A percentile compares a stretch with the other conserved stretches of the same genome.
Evolutionary conservation across 2,113 vertebrate genomes (phyloP).

Genomic region (Turnix velox): DNA sequence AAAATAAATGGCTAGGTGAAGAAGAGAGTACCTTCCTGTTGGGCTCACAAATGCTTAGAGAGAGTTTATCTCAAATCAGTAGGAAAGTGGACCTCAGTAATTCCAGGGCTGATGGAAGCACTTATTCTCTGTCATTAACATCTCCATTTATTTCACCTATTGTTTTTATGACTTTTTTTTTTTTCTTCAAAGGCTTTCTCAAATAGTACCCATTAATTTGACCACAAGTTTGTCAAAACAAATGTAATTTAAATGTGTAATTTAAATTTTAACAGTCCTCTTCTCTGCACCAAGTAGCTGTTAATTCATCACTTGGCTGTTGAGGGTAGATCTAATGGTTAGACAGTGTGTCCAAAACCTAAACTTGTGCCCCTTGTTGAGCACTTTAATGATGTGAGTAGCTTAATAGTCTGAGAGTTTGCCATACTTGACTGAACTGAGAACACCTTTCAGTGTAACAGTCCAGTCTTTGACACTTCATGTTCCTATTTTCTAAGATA

Average conservation of each 20-base stretch:
- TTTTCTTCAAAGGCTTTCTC: accelerated
- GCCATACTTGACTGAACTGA: neutral
- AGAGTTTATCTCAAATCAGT: neutral
- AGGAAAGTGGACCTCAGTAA: neutral
- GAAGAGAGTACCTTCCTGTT: neutral
- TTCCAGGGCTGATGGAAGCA: neutral
- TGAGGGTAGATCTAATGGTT: neutral
- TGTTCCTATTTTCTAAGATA: neutral
- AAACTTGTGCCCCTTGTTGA: neutral
- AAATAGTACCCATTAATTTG: neutral
- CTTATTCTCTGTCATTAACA: neutral
- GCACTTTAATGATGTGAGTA: neutral
- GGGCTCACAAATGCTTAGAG: neutral
- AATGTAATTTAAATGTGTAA: neutral
- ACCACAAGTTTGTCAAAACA: neutral
- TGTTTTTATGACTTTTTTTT: neutral
- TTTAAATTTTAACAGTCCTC: neutral
- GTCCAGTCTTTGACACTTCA: neutral
- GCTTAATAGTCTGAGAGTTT: neutral
- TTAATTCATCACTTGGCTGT: neutral
- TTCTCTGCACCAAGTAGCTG: neutral
- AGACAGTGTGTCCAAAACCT: neutral
- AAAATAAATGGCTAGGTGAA: neutral
- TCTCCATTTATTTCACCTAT: neutral
- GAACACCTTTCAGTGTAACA: neutral